Evolutionary conservation across 2,113 vertebrate genomes (phyloP).

Genomic region (Cryptotis parvus): DNA sequence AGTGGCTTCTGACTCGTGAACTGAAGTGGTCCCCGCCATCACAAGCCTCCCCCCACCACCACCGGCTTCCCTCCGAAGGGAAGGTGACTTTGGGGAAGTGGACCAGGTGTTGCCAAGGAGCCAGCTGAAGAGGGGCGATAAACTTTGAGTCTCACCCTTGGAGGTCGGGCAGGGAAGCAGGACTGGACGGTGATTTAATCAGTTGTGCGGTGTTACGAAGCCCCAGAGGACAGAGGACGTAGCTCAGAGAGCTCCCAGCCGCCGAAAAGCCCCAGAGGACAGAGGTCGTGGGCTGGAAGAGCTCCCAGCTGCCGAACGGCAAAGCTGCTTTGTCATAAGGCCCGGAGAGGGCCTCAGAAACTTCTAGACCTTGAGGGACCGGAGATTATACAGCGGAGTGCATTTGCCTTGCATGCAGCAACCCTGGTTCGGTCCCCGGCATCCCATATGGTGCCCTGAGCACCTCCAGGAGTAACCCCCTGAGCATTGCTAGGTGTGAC

Average conservation of each 20-base stretch:
- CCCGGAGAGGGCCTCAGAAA: neutral
- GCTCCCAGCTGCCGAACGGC: neutral
- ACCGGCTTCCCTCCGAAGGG: neutral
- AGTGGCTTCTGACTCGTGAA: no score
- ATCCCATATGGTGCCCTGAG: no score
- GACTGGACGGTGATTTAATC: neutral
- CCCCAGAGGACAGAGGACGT: neutral
- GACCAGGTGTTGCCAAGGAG: neutral
- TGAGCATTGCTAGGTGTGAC: no score
- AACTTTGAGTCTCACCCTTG: neutral
- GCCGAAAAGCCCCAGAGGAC: neutral
- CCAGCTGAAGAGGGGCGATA: neutral
- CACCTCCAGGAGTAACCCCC: no score
- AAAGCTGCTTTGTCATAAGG: neutral
- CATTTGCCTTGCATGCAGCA: no score
- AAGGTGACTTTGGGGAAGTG: neutral
- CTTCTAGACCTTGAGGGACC: neutral
- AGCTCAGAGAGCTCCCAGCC: no score
- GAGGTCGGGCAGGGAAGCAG: neutral
- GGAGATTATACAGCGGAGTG: no score
- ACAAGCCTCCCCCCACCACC: neutral
- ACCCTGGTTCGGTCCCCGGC: no score
- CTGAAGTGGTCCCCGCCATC: no score
- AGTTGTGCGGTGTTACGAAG: neutral
- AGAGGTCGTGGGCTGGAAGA: neutral